Base-by-base conservation (phyloP, 2,888 invertebrate genomes). In the Ischnus inquisitorius region DNA sequence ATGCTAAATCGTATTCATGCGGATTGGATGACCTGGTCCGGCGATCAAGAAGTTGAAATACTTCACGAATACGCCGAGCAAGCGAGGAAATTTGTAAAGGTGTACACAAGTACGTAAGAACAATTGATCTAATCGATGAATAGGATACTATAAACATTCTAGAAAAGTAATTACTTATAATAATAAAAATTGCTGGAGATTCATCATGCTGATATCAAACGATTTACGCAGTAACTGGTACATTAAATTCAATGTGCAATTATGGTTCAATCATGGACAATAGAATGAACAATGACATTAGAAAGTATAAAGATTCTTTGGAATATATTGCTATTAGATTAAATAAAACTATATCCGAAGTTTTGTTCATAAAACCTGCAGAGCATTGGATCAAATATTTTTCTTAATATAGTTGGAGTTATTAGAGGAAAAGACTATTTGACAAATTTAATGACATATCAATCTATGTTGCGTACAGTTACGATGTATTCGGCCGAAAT, bases 11-110 rank as follows among this genome's bases (percentile, higher is more conserved):
- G 51, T 2, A 81, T 81, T 14, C 16, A 10, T 16, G 43, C 62
- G 2, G 48, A 81, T 65, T 81, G 81, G 81, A 51, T 62, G 41
- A 41, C 28, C 8, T 81, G 81, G 81, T 51, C 51, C 14, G 14
- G 12, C 4, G 76, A 81, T 64, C 62, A 14, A n/a, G 75, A 81
- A 54, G 34, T 64, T 14, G 1, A 34, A 0, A 10, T 81, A 69
- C 75, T 81, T 69, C 81, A 81, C n/a, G 69, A 76, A 41, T 81
- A 81, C 69, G 54, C 76, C 14, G 64, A 69, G 43, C 10, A 14
- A 0, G 81, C 69, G 28, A 68, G 75, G 25, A 81, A 76, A n/a
- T 34, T 76, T 12, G n/a, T 67, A 5, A 64, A 64, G 3, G 28
- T 54, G 41, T 81, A 81, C 62, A n/a, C 81, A 76, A 75, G 81